Evolutionary conservation across 2,888 invertebrate species (phyloP).

Genomic region (Linnaemya vulpina): DNA sequence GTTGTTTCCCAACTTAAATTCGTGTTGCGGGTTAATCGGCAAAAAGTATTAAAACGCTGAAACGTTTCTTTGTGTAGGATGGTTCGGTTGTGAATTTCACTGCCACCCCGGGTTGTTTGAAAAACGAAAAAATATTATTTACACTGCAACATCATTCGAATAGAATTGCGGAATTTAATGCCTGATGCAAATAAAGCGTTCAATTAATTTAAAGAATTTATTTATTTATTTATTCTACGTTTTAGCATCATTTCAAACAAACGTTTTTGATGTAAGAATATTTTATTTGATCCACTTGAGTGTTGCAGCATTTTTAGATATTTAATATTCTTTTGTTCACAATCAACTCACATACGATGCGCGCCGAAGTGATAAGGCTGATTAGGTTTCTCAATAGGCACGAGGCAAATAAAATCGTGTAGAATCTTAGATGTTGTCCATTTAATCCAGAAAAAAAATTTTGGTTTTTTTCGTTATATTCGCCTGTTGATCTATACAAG

Average conservation of each 20-base stretch:
- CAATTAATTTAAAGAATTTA: conserved; percentile 61
- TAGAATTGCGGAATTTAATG: conserved; percentile 1
- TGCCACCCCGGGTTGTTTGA: conserved; percentile 13
- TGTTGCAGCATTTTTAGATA: conserved; percentile 4
- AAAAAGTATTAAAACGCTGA: conserved; percentile 15
- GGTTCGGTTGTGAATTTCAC: conserved; percentile 16
- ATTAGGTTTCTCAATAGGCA: too few species aligned
- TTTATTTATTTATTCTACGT: conserved; percentile 25
- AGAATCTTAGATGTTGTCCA: too few species aligned
- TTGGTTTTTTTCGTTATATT: too few species aligned
- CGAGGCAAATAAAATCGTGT: too few species aligned
- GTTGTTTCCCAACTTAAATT: background rate
- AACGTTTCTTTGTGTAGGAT: background rate
- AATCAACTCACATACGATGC: background rate
- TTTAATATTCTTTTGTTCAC: background rate
- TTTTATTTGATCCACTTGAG: conserved; percentile 23
- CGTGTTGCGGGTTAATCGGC: conserved; percentile 1
- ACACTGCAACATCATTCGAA: conserved; percentile 1
- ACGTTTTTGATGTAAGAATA: conserved; percentile 1
- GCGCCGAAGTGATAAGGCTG: background rate
- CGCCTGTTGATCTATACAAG: too few species aligned
- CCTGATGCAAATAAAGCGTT: conserved; percentile 60
- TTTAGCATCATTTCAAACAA: background rate
- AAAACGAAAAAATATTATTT: background rate
- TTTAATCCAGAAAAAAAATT: too few species aligned